Percentiles rank a stretch among this genome's conserved stretches.
Evolutionary conservation across 2,888 invertebrate genomes (phyloP).

Genomic region (Halocaridina rubra): DNA sequence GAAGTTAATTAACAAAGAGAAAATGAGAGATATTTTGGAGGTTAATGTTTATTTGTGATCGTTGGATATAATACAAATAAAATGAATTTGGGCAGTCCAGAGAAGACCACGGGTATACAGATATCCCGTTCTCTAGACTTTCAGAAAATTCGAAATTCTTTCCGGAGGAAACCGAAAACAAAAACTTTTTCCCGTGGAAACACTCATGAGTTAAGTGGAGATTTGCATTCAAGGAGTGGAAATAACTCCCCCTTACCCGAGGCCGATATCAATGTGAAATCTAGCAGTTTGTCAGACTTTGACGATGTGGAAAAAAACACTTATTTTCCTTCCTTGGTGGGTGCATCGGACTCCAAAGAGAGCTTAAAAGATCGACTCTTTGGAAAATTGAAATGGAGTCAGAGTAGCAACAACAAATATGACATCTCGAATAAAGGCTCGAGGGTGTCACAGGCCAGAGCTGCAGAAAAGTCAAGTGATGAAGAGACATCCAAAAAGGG

Average conservation of each 20-base stretch:
- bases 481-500: background rate
- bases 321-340: background rate
- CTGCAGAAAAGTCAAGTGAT: background rate
- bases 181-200: background rate
- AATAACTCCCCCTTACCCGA: background rate
- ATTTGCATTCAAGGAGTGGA: background rate
- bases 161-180: conserved; percentile 16
- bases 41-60: too few species aligned
- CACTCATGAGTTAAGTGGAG: background rate
- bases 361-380: conserved; percentile 13
- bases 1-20: too few species aligned
- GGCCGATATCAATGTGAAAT: background rate
- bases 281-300: background rate
- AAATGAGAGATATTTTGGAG: too few species aligned
- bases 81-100: too few species aligned
- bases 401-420: conserved; percentile 22
- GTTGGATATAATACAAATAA: too few species aligned
- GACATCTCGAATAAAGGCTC: too few species aligned
- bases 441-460: too few species aligned
- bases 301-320: background rate
- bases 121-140: conserved; percentile 29
- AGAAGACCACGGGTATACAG: too few species aligned
- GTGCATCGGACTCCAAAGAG: background rate
- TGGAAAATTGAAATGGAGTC: background rate
- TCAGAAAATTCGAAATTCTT: conserved; percentile 13